Percentiles rank a stretch among this genome's conserved stretches.
Conservation (phyloP, 2,888 invertebrate species). For the Watsonalla binaria region DNA sequence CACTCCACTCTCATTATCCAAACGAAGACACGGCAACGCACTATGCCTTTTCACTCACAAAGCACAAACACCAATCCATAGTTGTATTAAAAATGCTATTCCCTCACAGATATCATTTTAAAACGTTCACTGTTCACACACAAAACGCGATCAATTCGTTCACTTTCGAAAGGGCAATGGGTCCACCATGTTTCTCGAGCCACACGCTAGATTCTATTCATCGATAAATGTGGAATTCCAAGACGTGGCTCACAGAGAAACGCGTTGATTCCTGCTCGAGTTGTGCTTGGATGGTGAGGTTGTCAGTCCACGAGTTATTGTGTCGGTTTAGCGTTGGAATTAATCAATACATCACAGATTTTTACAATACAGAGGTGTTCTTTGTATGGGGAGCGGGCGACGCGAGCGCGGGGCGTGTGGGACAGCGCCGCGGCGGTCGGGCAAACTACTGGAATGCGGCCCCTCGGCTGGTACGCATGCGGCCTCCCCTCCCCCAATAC, state of each 20-base stretch:
- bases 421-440: constrained; percentile 60
- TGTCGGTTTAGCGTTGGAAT: constrained; percentile 64
- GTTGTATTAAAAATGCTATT: constrained; percentile 28
- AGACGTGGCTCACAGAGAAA: constrained; percentile 67
- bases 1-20: constrained; percentile 56
- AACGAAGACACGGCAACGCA: constrained; percentile 30
- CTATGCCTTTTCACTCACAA: constrained; percentile 20
- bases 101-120: constrained; percentile 29
- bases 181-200: constrained; percentile 72
- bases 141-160: constrained; percentile 58
- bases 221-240: constrained; percentile 77
- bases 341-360: constrained; percentile 79
- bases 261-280: constrained; percentile 42
- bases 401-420: constrained; percentile 40
- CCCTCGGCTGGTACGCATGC: constrained; percentile 67
- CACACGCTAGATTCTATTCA: constrained; percentile 73
- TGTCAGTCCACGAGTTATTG: constrained; percentile 34
- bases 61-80: constrained; percentile 65
- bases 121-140: constrained; percentile 48
- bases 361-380: constrained; percentile 75
- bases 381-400: constrained; percentile 68
- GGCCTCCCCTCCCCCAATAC: constrained; percentile 33
- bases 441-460: constrained; percentile 74
- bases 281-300: constrained; percentile 30
- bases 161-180: constrained; percentile 59